Percentiles rank a stretch among this genome's conserved stretches.
phyloP scores from a whole-genome alignment of 2,888 invertebrate genomes.

The Serripes groenlandicus region DNA sequence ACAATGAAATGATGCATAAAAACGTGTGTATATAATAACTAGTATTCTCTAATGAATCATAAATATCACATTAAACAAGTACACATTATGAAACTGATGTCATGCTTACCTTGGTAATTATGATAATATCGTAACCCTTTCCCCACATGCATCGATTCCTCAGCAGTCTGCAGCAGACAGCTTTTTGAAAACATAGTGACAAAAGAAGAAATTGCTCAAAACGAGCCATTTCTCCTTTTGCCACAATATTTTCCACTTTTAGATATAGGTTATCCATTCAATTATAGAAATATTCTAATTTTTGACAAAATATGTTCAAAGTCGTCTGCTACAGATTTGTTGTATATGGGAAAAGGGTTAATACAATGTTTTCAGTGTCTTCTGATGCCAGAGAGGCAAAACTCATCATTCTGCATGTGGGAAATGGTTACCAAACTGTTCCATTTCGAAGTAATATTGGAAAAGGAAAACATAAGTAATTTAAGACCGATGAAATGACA shows the following conservation, averaged over 20 bases:
- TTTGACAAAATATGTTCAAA: too few relatives aligned
- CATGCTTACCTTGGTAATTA: background rate
- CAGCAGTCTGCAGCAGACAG: background rate
- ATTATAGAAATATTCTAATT: too few relatives aligned
- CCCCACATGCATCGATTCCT: background rate
- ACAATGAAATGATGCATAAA: slow-evolving; percentile 23
- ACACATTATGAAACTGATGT: background rate
- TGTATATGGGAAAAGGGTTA: too few relatives aligned
- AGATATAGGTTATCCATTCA: too few relatives aligned
- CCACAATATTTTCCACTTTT: background rate
- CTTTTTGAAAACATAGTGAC: background rate
- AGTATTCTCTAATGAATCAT: slow-evolving; percentile 8
- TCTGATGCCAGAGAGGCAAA: too few relatives aligned
- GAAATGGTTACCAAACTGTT: too few relatives aligned
- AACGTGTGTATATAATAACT: background rate
- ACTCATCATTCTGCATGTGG: too few relatives aligned
- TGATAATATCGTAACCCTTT: background rate
- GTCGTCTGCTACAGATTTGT: too few relatives aligned
- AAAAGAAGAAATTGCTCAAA: background rate
- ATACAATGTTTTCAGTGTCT: too few relatives aligned
- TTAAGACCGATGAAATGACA: too few relatives aligned
- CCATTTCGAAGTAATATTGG: too few relatives aligned
- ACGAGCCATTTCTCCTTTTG: background rate
- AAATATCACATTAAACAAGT: slow-evolving; percentile 11
- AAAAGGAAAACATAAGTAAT: too few relatives aligned